phyloP scores from a whole-genome alignment of 2,888 invertebrate genomes.

The Hirtodrosophila duncani region DNA sequence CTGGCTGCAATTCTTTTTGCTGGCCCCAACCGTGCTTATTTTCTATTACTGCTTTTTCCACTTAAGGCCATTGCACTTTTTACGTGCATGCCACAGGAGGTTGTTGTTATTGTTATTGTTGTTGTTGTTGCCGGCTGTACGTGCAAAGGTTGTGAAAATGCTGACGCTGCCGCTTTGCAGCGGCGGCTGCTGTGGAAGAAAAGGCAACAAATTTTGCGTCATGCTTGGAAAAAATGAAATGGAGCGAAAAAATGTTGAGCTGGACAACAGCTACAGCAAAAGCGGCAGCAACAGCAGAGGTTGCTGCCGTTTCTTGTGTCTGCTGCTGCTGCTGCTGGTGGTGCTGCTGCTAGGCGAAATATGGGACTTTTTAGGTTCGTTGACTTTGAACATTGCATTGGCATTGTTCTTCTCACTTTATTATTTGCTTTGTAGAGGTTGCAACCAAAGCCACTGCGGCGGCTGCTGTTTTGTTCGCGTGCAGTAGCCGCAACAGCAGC shows the following conservation, averaged over 20 bases:
- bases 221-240: slow-evolving; percentile 71
- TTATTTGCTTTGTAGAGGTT: slow-evolving; percentile 64
- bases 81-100: slow-evolving; percentile 72
- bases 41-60: slow-evolving; percentile 73
- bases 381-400: slow-evolving; percentile 71
- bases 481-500: slow-evolving; percentile 56
- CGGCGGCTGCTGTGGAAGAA: slow-evolving; percentile 50
- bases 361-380: slow-evolving; percentile 72
- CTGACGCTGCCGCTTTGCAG: slow-evolving; percentile 39
- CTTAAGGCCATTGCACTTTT: slow-evolving; percentile 73
- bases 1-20: slow-evolving; percentile 61
- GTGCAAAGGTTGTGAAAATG: slow-evolving; percentile 72
- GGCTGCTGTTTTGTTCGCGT: slow-evolving; percentile 57
- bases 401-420: slow-evolving; percentile 73
- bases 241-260: slow-evolving; percentile 70
- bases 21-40: slow-evolving; percentile 64
- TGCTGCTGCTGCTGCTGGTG: slow-evolving; percentile 12
- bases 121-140: slow-evolving; percentile 46
- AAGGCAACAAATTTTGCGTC: slow-evolving; percentile 72
- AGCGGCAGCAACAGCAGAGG: slow-evolving; percentile 23
- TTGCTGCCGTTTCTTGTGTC: slow-evolving; percentile 4
- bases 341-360: slow-evolving; percentile 43
- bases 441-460: slow-evolving; percentile 43
- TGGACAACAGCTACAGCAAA: slow-evolving; percentile 55
- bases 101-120: slow-evolving; percentile 28